Conservation (phyloP, 2,113 vertebrate genomes). For the Dolichallabes microphthalmus region DNA sequence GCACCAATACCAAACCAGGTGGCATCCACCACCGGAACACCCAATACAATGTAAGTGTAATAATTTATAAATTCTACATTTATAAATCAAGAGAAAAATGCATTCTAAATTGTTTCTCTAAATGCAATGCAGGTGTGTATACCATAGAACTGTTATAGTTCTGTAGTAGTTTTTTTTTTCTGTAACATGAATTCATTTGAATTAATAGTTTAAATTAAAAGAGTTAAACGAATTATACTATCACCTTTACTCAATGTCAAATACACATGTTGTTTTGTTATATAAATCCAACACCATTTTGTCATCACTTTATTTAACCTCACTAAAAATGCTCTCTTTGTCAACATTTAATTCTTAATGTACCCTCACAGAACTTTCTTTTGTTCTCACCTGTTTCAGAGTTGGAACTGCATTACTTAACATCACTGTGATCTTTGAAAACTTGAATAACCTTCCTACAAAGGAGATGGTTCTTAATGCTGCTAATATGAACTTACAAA, state of each 20-base stretch:
- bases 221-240: too few species aligned
- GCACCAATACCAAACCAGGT: neutral
- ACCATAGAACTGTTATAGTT: neutral
- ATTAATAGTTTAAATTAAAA: too few species aligned
- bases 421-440: neutral
- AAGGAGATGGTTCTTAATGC: neutral
- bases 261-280: neutral
- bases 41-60: neutral
- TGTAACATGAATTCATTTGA: too few species aligned
- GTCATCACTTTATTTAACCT: neutral
- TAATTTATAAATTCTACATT: neutral
- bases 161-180: too few species aligned
- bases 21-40: neutral
- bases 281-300: neutral
- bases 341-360: neutral
- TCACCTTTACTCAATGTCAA: neutral
- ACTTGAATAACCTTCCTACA: neutral
- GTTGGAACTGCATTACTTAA: neutral
- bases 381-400: neutral
- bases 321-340: neutral
- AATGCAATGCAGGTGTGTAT: neutral
- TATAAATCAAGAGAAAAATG: neutral
- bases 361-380: neutral
- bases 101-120: neutral
- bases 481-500: neutral